These are phyloP conservation scores for Charina bottae DNA, from an alignment of 2,113 vertebrate genomes.

Conservation along the genomic window DNA sequence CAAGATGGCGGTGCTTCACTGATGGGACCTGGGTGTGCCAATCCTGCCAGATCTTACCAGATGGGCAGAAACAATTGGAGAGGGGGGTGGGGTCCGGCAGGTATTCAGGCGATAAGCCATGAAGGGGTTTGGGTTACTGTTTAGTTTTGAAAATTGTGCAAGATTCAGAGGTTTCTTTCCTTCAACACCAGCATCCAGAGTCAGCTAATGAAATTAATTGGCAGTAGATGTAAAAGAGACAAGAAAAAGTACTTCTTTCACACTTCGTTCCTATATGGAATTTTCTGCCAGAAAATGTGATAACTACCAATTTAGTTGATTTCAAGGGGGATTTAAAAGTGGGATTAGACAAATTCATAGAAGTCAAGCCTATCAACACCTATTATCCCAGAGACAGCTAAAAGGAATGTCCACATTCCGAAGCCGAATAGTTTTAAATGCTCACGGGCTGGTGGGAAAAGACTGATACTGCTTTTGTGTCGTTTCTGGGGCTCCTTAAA, in stretches of 20 bases:
- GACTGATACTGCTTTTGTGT: not conserved
- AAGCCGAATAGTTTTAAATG: not conserved
- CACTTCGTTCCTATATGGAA: not conserved
- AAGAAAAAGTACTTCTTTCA: not conserved
- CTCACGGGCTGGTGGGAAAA: not conserved
- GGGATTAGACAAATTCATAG: not conserved
- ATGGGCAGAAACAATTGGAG: not conserved
- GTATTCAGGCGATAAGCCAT: no score
- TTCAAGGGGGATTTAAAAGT: not conserved
- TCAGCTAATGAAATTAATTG: not conserved
- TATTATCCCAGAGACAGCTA: not conserved
- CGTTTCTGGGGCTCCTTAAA: not conserved
- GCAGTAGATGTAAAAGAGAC: not conserved
- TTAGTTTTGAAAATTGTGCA: not conserved
- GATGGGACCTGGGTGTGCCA: no score
- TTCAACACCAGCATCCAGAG: not conserved
- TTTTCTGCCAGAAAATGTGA: not conserved
- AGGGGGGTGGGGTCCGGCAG: not conserved
- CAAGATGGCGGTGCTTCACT: no score
- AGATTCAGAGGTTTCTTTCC: not conserved
- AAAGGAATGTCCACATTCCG: not conserved
- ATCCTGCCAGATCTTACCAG: no score
- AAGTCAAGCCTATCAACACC: not conserved
- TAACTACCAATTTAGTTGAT: not conserved
- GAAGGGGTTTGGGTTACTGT: not conserved